These are phyloP conservation scores for Takifugu ocellatus DNA, from an alignment of 2,797 vertebrate genomes.

Conservation along the genomic window DNA sequence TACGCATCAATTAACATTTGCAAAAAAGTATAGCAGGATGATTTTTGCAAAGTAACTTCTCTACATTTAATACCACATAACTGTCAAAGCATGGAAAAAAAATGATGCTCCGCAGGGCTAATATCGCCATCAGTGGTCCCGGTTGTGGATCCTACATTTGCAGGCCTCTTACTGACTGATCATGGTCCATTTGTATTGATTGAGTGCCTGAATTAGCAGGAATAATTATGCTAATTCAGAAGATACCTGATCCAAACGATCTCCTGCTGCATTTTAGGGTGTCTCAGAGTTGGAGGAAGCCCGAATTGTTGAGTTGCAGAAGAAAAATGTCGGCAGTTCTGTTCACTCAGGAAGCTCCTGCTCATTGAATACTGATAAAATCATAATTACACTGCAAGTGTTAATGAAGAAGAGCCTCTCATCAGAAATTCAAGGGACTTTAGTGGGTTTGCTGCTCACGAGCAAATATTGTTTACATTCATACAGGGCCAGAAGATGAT, in stretches of 20 bases:
- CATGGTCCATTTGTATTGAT: slow-evolving; percentile 65
- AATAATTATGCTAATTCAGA: slow-evolving; percentile 69
- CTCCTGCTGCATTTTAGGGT: not conserved
- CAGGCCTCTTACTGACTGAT: slow-evolving; percentile 13
- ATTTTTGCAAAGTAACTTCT: slow-evolving; percentile 23
- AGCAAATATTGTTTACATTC: too few relatives aligned
- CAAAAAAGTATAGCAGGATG: slow-evolving; percentile 23
- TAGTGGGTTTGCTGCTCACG: not conserved
- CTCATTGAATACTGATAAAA: too few relatives aligned
- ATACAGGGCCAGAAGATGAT: too few relatives aligned
- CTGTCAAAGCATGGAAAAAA: not conserved
- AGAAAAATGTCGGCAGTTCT: too few relatives aligned
- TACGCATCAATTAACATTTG: slow-evolving; percentile 9
- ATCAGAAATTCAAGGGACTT: not conserved
- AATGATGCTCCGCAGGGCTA: slow-evolving; percentile 34
- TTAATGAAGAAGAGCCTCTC: slow-evolving; percentile 4
- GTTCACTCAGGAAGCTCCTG: too few relatives aligned
- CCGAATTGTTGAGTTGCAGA: not conserved
- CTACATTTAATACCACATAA: slow-evolving; percentile 7
- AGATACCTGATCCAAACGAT: not conserved
- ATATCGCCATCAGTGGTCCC: slow-evolving; percentile 47
- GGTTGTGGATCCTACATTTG: too few relatives aligned
- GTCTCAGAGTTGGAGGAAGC: not conserved
- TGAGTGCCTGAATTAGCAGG: slow-evolving; percentile 46
- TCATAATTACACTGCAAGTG: too few relatives aligned